Evolutionary conservation across 2,797 vertebrate species (phyloP).

Genomic region (Gymnodraco acuticeps): DNA sequence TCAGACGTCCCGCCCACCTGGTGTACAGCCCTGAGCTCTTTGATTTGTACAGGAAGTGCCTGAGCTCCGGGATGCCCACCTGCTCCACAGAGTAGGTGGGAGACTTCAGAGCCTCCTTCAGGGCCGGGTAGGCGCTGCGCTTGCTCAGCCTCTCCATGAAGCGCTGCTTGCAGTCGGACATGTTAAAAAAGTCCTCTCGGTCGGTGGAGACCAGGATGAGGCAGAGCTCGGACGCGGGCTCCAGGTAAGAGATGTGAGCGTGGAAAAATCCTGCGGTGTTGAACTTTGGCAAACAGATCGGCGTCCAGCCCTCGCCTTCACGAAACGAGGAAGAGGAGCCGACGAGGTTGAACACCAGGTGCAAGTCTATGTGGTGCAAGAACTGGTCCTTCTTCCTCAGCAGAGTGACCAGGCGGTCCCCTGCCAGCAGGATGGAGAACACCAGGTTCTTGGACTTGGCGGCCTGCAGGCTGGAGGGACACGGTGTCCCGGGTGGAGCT

Average conservation of each 20-base stretch:
- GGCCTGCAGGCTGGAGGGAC: constrained; percentile 91
- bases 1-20: constrained; percentile 83
- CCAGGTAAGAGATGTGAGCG: constrained; percentile 96
- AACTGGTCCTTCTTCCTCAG: constrained; percentile 96
- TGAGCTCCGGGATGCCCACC: constrained; percentile 93
- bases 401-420: constrained; percentile 92
- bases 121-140: constrained; percentile 86
- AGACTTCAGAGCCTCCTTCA: constrained; percentile 90
- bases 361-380: constrained; percentile 96
- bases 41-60: constrained; percentile 98
- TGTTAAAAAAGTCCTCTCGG: constrained; percentile 96
- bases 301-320: constrained; percentile 97
- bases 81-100: constrained; percentile 91
- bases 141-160: constrained; percentile 93
- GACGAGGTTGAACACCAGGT: constrained; percentile 96
- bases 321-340: constrained; percentile 95
- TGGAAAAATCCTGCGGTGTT: constrained; percentile 97
- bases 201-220: constrained; percentile 96
- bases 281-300: constrained; percentile 97
- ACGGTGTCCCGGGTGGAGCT: constrained; percentile 88
- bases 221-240: constrained; percentile 91
- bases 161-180: constrained; percentile 94
- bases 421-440: constrained; percentile 94
- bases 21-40: constrained; percentile 98
- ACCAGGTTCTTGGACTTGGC: constrained; percentile 93